Base-by-base conservation (phyloP, 2,797 vertebrate species). In the Phaenicophaeus curvirostris region DNA sequence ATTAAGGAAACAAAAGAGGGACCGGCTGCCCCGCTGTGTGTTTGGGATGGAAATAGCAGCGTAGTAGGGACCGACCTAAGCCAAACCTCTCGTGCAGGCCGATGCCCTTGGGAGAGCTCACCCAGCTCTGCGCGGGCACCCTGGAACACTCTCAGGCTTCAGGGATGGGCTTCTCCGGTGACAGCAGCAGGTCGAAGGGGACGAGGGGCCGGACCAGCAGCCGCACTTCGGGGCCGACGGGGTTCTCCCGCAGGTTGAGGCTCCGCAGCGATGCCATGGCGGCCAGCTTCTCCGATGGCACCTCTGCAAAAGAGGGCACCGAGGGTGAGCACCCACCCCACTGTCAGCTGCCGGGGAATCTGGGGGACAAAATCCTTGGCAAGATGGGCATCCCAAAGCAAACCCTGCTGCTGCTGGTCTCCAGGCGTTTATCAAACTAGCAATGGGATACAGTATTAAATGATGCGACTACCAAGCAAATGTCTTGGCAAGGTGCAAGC, bases 281-380 rank as follows among this genome's bases (percentile, higher is more conserved):
- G 1, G 97, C 97, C 90, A 99, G 83, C 82, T 98, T 98, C 89
- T 99, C 98, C 82, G 98, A 59, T 0, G 99, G 99, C 33, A 99
- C 95, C 46, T 99, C 99, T 99, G 98, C 10, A 82, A 80, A 41
- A 87, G 44, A 82, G 44, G 89, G 57, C 25, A 14, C 2, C 0
- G 5, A n/a, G 51, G 46, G 65, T 94, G 59, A 93, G 73, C 55
- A 13, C 15, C 41, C 5, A 0, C 8, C 37, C 59, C 0, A 5
- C 13, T 2, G 0, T 4, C 8, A 1, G 9, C 66, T 18, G 51
- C 42, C 1, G 1, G 15, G 37, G 15, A 46, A 35, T 66, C 55
- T 1, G 1, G 46, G 20, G 46, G 21, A 48, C 46, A 24, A 48
- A 48, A 24, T 48, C 46, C 46, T 23, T 12, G 11, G 46, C 46